These are phyloP conservation scores for Eulemur macaco DNA, from an alignment of 2,113 vertebrate genomes.

Conservation along the genomic window DNA sequence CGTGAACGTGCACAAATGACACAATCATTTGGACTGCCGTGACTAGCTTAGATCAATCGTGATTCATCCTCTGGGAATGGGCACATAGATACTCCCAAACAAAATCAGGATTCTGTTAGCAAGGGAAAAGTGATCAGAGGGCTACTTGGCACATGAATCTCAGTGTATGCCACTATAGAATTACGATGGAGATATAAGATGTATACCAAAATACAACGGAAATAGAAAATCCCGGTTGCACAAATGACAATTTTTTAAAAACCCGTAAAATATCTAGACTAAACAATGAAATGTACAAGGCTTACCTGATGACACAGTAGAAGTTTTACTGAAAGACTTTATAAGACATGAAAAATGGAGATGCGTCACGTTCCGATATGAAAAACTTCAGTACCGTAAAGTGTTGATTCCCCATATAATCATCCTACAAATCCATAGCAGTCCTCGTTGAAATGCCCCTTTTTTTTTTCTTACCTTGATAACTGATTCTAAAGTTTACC, in stretches of 20 bases:
- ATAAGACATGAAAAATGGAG: neutral
- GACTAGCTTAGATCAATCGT: neutral
- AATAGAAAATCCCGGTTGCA: neutral
- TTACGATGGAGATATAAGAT: neutral
- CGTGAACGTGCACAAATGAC: neutral
- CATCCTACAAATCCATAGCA: neutral
- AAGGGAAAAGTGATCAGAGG: neutral
- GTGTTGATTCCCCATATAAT: neutral
- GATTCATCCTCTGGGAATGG: neutral
- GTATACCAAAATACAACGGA: neutral
- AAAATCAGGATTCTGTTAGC: neutral
- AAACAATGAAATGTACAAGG: neutral
- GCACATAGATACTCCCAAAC: neutral
- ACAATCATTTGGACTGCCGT: neutral
- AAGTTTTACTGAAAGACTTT: neutral
- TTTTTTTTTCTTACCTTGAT: slow-evolving; percentile 17
- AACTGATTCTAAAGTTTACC: neutral
- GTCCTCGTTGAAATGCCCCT: neutral
- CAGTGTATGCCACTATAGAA: neutral
- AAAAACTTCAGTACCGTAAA: neutral
- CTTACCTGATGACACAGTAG: neutral
- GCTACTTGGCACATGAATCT: neutral
- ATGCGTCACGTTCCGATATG: neutral
- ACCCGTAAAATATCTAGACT: neutral
- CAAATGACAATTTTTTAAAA: neutral